A percentile compares a stretch with the other conserved stretches of the same genome.
Conservation (phyloP, 2,888 invertebrate species). For the Anagyrus pseudococci region DNA sequence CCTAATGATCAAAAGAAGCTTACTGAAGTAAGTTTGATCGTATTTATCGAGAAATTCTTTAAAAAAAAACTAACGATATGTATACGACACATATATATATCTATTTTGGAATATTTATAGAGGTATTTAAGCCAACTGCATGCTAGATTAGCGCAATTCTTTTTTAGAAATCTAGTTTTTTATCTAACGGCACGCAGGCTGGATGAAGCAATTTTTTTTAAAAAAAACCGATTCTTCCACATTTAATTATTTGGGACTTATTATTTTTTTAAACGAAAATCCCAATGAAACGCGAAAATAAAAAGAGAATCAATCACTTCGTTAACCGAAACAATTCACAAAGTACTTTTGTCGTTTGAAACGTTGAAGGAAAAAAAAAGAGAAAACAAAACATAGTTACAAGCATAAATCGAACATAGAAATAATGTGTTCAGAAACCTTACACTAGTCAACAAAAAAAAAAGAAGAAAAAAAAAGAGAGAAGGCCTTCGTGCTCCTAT, state of each 20-base stretch:
- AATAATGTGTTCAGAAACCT: constrained; percentile 37
- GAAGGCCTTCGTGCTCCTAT: constrained; percentile 36
- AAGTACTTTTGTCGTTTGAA: constrained; percentile 8
- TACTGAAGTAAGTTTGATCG: background rate
- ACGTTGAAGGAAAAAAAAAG: constrained; percentile 4
- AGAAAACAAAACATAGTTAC: constrained; percentile 24
- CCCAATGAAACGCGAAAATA: constrained; percentile 12
- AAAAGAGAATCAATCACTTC: constrained; percentile 5
- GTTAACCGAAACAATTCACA: background rate
- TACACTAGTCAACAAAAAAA: constrained; percentile 37
- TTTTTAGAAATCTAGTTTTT: constrained; percentile 17
- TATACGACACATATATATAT: constrained; percentile 24
- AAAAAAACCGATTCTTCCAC: constrained; percentile 32
- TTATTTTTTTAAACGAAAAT: constrained; percentile 26
- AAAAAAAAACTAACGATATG: constrained; percentile 10
- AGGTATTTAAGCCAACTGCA: constrained; percentile 30
- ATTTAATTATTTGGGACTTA: constrained; percentile 16
- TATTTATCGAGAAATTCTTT: constrained; percentile 4
- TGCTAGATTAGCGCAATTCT: constrained; percentile 30
- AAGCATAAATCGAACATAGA: no score
- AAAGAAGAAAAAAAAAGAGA: constrained; percentile 38
- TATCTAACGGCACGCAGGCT: constrained; percentile 34
- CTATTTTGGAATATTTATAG: constrained; percentile 33
- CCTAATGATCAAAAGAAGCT: constrained; percentile 33
- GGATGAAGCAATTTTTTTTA: constrained; percentile 24